These are phyloP conservation scores for Shinisaurus crocodilurus DNA, from an alignment of 2,113 vertebrate genomes.

Conservation along the genomic window DNA sequence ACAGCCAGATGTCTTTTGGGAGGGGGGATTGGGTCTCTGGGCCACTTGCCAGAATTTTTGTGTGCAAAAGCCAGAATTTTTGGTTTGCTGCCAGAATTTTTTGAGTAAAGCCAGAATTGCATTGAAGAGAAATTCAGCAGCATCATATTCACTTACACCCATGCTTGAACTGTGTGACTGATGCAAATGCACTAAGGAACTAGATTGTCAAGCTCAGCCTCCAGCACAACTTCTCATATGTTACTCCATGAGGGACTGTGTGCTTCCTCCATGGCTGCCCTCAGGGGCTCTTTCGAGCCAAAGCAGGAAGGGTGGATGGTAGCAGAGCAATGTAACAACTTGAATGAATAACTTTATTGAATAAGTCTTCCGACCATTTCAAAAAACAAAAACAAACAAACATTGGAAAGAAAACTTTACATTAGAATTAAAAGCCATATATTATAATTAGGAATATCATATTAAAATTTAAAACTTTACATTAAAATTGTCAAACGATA, in stretches of 20 bases:
- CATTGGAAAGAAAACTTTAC: too few relatives aligned
- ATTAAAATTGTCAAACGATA: too few relatives aligned
- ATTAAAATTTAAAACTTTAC: too few relatives aligned
- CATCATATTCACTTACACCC: neutral
- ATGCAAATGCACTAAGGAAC: neutral
- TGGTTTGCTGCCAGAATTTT: neutral
- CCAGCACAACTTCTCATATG: neutral
- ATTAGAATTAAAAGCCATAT: too few relatives aligned
- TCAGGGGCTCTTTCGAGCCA: neutral
- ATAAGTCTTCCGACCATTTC: too few relatives aligned
- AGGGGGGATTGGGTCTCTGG: neutral
- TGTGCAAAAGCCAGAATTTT: neutral
- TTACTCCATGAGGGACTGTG: neutral
- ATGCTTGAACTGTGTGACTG: neutral
- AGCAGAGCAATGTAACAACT: neutral
- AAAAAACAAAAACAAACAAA: too few relatives aligned
- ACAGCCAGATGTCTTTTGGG: neutral
- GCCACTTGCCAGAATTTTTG: neutral
- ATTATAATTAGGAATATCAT: too few relatives aligned
- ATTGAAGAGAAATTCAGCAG: neutral
- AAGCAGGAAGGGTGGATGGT: neutral
- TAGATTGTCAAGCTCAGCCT: neutral
- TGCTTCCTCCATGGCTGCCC: neutral
- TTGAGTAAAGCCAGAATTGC: neutral
- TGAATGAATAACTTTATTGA: too few relatives aligned